Conservation (phyloP, 2,113 vertebrate genomes). For the Malurus melanocephalus region DNA sequence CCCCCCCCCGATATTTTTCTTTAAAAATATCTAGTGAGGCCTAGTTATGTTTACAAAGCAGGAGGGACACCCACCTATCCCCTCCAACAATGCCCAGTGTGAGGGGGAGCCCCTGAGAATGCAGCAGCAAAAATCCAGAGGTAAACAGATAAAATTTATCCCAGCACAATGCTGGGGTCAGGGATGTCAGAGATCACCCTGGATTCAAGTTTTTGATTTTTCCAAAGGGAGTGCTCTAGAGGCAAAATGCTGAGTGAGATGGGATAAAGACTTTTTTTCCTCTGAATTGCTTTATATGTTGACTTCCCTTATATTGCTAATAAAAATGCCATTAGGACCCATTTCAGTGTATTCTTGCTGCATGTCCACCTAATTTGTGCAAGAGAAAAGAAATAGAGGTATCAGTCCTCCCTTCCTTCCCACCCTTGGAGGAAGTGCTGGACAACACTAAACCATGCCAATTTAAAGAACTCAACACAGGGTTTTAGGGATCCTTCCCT, state of each 20-base stretch:
- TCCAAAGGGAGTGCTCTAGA: neutral
- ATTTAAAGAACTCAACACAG: neutral
- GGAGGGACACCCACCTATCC: neutral
- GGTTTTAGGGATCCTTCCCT: neutral
- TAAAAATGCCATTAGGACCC: neutral
- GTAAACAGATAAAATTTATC: neutral
- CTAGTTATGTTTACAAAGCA: neutral
- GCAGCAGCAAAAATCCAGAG: neutral
- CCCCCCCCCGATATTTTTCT: neutral
- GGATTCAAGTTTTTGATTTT: neutral
- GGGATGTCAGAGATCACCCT: neutral
- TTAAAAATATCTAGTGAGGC: neutral
- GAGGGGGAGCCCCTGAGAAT: neutral
- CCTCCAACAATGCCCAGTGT: accelerated
- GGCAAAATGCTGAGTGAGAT: neutral
- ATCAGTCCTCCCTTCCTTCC: neutral
- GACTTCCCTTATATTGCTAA: neutral
- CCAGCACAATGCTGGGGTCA: neutral
- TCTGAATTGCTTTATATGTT: neutral
- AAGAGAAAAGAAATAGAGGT: neutral
- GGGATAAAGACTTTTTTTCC: neutral
- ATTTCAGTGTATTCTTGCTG: neutral
- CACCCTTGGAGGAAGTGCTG: neutral
- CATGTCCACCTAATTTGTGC: neutral
- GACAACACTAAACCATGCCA: neutral